Percentiles rank a stretch among this genome's conserved stretches.
Conservation (phyloP, 2,888 invertebrate species). For the Dolomedes plantarius region DNA sequence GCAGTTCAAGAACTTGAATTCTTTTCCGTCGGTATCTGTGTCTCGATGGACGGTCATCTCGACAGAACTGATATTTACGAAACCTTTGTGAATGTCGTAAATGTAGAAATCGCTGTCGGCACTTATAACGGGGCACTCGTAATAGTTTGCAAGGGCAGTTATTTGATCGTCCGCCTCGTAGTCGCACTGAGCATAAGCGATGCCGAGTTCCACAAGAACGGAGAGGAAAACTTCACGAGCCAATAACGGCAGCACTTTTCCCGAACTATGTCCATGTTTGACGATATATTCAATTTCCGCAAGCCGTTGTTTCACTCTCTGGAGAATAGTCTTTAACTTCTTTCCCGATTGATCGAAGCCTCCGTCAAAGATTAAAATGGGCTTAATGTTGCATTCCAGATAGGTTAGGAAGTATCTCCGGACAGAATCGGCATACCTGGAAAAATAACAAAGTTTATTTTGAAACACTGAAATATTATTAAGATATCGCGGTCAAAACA, state of each 20-base stretch:
- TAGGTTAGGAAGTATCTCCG: constrained; percentile 56
- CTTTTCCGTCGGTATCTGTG: constrained; percentile 21
- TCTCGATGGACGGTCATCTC: constrained; percentile 67
- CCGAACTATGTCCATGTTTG: constrained; percentile 76
- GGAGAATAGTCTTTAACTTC: constrained; percentile 82
- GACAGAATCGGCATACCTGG: constrained; percentile 53
- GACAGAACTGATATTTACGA: constrained; percentile 83
- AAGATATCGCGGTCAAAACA: background rate
- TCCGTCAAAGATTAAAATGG: constrained; percentile 88
- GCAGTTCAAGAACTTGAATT: constrained; percentile 80
- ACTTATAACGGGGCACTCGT: constrained; percentile 91
- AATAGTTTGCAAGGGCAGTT: constrained; percentile 85
- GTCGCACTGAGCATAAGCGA: constrained; percentile 83
- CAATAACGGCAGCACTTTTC: constrained; percentile 84
- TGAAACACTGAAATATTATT: background rate
- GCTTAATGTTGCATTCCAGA: constrained; percentile 79
- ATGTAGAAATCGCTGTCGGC: constrained; percentile 97
- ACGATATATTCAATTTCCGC: constrained; percentile 73
- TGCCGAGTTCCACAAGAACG: constrained; percentile 82
- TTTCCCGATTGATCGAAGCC: constrained; percentile 79
- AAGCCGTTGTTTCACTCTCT: constrained; percentile 73
- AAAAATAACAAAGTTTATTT: constrained; percentile 18
- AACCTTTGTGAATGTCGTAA: constrained; percentile 84
- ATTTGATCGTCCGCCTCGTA: constrained; percentile 94
- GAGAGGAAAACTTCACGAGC: constrained; percentile 85